These are phyloP conservation scores for Brachypodius melanocephalos DNA, from an alignment of 2,113 vertebrate genomes.

Conservation along the genomic window DNA sequence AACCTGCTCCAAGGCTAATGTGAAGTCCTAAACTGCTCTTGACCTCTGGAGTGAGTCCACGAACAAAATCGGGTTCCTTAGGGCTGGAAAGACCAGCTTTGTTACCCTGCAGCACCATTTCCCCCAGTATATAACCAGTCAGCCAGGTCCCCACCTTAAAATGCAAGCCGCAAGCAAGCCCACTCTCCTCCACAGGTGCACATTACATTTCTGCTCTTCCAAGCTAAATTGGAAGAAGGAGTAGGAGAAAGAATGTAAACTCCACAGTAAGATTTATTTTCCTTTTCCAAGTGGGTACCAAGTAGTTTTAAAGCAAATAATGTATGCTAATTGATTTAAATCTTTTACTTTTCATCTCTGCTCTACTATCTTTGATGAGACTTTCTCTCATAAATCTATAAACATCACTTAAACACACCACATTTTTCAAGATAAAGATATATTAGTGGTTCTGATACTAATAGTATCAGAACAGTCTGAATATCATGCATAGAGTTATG, in stretches of 20 bases:
- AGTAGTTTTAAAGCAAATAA: constrained; percentile 24
- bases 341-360: neutral
- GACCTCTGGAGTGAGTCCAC: neutral
- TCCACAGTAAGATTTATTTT: neutral
- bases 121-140: neutral
- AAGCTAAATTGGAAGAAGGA: neutral
- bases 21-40: neutral
- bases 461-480: neutral
- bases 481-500: neutral
- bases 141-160: neutral
- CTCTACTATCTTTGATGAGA: neutral
- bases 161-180: neutral
- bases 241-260: neutral
- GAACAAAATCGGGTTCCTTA: neutral
- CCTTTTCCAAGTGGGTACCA: neutral
- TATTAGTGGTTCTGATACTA: neutral
- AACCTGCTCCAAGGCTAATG: neutral
- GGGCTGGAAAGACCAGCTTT: neutral
- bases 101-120: neutral
- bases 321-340: neutral
- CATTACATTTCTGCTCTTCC: neutral
- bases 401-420: neutral
- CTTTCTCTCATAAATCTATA: neutral
- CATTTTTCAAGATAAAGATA: neutral
- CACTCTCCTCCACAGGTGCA: neutral